Percentiles rank a stretch among this genome's conserved stretches.
These are phyloP conservation scores for Petrolisthes manimaculis DNA, from an alignment of 2,888 invertebrate species.

Conservation along the genomic window DNA sequence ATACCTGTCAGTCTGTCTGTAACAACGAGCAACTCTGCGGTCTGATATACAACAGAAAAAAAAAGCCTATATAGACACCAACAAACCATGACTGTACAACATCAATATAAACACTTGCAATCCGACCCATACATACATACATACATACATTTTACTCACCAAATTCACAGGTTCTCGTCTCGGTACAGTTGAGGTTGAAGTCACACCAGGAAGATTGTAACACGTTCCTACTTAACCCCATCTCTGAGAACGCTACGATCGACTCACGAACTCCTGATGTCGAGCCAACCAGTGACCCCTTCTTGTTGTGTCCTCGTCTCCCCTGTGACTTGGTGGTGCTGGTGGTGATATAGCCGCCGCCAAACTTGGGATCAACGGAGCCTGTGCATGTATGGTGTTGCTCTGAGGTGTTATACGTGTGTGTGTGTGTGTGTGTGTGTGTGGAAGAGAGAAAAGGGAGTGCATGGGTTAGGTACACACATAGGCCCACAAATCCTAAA, in stretches of 20 bases:
- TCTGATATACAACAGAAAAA: background rate
- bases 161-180: background rate
- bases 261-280: background rate
- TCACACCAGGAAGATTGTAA: conserved; percentile 48
- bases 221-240: background rate
- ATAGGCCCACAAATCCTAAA: background rate
- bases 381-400: conserved; percentile 33
- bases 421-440: background rate
- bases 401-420: background rate
- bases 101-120: no score
- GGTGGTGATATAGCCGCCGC: conserved; percentile 23
- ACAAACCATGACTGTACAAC: background rate
- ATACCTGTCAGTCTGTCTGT: no score
- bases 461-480: no score
- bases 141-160: conserved; percentile 2
- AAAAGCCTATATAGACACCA: background rate
- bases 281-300: background rate
- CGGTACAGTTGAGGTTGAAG: conserved; percentile 29
- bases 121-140: background rate
- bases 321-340: background rate
- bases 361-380: conserved; percentile 12
- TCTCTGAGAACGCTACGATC: background rate
- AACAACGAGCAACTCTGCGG: background rate
- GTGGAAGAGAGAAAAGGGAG: no score
- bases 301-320: background rate